Evolutionary conservation across 1,140 invertebrate species (phyloP).

Genomic region (Diabrotica undecimpunctata): DNA sequence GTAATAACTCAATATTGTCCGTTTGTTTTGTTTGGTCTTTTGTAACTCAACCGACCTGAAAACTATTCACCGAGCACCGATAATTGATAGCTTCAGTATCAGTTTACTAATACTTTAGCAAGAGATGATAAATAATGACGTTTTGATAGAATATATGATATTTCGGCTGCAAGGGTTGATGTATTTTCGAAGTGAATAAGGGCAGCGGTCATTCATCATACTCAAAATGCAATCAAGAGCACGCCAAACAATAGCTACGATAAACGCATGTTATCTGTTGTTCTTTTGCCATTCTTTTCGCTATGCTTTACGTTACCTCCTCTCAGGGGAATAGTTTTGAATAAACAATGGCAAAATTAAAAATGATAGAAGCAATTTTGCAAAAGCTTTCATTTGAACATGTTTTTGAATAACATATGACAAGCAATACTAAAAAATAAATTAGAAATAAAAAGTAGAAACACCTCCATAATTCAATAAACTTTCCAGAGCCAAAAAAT

Average conservation of each 20-base stretch:
- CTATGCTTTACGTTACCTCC: background rate
- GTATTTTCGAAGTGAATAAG: constrained; percentile 23
- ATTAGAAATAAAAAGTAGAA: too few relatives aligned
- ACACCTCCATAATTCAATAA: too few relatives aligned
- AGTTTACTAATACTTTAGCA: background rate
- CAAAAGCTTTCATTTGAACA: too few relatives aligned
- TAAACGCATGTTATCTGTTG: constrained; percentile 25
- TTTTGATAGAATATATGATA: constrained; percentile 30
- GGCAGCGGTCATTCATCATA: constrained; percentile 44
- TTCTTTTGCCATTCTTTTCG: constrained; percentile 28
- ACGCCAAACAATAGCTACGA: constrained; percentile 36
- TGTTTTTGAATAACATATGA: too few relatives aligned
- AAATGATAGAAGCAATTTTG: too few relatives aligned
- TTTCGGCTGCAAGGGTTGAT: constrained; percentile 35
- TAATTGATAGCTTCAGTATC: constrained; percentile 13
- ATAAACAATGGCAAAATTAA: too few relatives aligned
- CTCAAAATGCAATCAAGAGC: constrained; percentile 45
- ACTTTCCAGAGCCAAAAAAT: too few relatives aligned
- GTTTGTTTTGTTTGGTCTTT: background rate
- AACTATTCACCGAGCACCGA: background rate
- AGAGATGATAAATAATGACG: constrained; percentile 22
- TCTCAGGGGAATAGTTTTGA: background rate
- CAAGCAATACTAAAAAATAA: too few relatives aligned
- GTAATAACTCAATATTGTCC: background rate
- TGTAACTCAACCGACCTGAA: background rate